Evolutionary conservation across 2,888 invertebrate species (phyloP), one percentile per base, ranked within the genome.

Genomic region (Thereva nobilitata): DNA sequence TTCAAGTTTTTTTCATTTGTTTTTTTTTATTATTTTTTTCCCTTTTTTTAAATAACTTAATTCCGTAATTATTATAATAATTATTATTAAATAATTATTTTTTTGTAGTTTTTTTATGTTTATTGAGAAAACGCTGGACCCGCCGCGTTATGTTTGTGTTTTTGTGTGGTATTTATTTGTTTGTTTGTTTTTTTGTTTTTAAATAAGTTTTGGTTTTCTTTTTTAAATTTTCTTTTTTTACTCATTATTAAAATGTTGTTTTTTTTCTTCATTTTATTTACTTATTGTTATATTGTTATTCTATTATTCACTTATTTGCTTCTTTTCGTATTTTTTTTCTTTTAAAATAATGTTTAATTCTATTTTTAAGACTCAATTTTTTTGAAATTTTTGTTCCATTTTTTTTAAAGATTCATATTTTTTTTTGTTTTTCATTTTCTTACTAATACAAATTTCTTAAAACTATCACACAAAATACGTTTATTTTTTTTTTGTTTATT

Each of bases 61-160:
- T 23, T 23, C 23, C 23, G 23, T 23, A 23, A 23, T 23, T 23
- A 23, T 23, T 23, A 23, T 23, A 23, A 23, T 23, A 23, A 23
- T 23, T 23, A 23, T 23, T 23, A 10, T 12, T 5, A 47, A 47
- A 10, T 47, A 47, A 47, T 23, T 53, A 42, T 50, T 44, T 34
- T 10, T 49, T 52, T 63, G 50, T 52, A 40, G 12, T 10, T 6
- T 47, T 47, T 6, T 47, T 52, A 52, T 7, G 34, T 34, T 54
- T 5, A 38, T 23, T 41, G 9, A 37, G 35, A 37, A n/a, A 66
- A 68, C 68, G 68, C 68, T 68, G 68, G 68, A 68, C 68, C 68
- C 68, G 68, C 68, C 68, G 63, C 68, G 68, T 34, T 56, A 52
- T 56, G 35, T n/a, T 49, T 44, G 35, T 65, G 10, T n/a, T 8